Base-by-base conservation (phyloP, 2,797 vertebrate genomes). In the Sebastolobus alascanus region DNA sequence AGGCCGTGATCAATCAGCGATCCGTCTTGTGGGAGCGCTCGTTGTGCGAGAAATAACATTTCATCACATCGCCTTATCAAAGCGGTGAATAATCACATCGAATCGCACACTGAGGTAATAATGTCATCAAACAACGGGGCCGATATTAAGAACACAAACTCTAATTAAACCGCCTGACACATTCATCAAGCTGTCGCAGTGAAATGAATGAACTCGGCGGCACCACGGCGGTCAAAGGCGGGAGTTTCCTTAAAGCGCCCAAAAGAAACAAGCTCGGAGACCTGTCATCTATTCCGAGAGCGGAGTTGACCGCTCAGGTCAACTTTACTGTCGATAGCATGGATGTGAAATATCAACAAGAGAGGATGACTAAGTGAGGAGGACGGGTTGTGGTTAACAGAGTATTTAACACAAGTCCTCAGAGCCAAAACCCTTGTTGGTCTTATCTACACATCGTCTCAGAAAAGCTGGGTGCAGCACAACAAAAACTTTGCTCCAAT, bases 91-190 rank as follows among this genome's bases (percentile, higher is more conserved):
- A 68, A 87, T 84, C 68, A 40, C 81, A 73, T 13, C 3, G 14
- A 73, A 85, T 81, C 66, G 22, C 52, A 58, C 75, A n/a, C 76
- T 12, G 46, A 54, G 77, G 83, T 73, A 85, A 67, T 74, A 70
- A 75, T 50, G 75, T 60, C 54, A 46, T 88, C 87, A 82, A 83
- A 88, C 82, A 70, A 66, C 25, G n/a, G n/a, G 25, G 75, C 71
- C 37, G 82, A 85, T 83, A 79, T 74, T 66, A 78, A 84, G 60
- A 84, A 78, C 27, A 83, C 64, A 76, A 77, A 71, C 78, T 86
- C 67, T 84, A 90, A 93, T 92, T 90, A 90, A 91, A 85, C 29
- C 37, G 69, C 38, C 63, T 77, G 71, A 64, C 75, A 64, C 75
- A 78, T 86, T 87, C 60, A 82, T 92, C 87, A 90, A 74, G 75